A percentile compares a stretch with the other conserved stretches of the same genome.
phyloP scores from a whole-genome alignment of 1,140 invertebrate species.

The Choristoneura fumiferana region DNA sequence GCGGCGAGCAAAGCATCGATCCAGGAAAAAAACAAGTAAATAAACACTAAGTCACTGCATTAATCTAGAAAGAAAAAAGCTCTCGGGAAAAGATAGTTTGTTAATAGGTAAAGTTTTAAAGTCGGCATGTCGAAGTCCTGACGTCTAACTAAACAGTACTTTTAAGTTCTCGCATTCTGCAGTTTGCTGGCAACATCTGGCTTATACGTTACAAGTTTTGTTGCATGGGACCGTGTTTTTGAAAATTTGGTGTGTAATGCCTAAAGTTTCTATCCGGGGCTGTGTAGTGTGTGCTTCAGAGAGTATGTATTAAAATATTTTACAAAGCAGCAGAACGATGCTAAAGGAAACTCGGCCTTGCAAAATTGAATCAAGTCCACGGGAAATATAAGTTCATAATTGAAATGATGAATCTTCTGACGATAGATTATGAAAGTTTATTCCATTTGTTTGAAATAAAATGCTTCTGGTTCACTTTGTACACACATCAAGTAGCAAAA shows the following conservation, averaged over 20 bases:
- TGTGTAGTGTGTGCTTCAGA: too few relatives aligned
- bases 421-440: too few relatives aligned
- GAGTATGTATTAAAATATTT: too few relatives aligned
- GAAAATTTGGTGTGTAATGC: not conserved
- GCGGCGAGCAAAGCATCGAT: conserved; percentile 19
- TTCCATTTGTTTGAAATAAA: too few relatives aligned
- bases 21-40: conserved; percentile 20
- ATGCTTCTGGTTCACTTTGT: too few relatives aligned
- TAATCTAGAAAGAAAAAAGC: conserved; percentile 23
- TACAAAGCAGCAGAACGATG: too few relatives aligned
- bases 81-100: conserved; percentile 26
- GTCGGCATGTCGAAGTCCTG: conserved; percentile 3
- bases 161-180: conserved; percentile 13
- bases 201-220: conserved; percentile 11
- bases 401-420: too few relatives aligned
- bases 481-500: too few relatives aligned
- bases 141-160: conserved; percentile 15
- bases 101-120: conserved; percentile 36
- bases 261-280: not conserved
- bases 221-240: conserved; percentile 2
- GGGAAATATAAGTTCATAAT: too few relatives aligned
- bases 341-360: too few relatives aligned
- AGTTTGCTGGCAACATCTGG: conserved; percentile 1
- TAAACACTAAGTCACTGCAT: conserved; percentile 20
- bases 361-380: too few relatives aligned